These are phyloP conservation scores for Bubo scandiacus DNA, from an alignment of 2,113 vertebrate species.

Conservation along the genomic window DNA sequence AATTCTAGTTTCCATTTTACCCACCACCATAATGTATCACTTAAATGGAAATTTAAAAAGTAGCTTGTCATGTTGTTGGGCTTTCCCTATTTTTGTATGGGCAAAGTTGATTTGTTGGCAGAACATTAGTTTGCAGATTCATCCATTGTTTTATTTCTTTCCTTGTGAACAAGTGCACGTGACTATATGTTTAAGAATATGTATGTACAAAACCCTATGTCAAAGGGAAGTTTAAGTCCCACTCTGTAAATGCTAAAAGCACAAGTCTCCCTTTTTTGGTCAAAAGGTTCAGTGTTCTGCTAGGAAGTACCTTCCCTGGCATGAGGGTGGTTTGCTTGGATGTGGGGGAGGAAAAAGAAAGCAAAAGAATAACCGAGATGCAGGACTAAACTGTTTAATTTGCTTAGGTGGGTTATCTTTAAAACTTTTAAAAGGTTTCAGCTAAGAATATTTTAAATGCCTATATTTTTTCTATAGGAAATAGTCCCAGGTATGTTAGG, in stretches of 20 bases:
- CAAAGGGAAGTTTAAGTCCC: neutral
- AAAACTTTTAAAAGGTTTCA: neutral
- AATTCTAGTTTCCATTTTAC: neutral
- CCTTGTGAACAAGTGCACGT: neutral
- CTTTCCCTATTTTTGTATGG: neutral
- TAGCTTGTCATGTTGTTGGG: neutral
- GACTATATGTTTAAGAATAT: neutral
- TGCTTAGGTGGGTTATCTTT: neutral
- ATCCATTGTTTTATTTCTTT: neutral
- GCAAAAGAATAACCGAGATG: neutral
- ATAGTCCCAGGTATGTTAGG: neutral
- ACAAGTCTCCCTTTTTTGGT: neutral
- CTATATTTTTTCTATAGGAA: neutral
- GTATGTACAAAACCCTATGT: neutral
- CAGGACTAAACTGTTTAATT: neutral
- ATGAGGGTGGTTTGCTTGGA: neutral
- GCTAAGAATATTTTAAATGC: neutral
- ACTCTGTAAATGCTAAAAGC: neutral
- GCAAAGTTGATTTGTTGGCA: neutral
- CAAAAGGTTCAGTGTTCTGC: neutral
- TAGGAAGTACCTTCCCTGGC: neutral
- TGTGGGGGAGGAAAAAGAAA: neutral
- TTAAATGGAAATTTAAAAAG: neutral
- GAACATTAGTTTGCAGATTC: neutral
- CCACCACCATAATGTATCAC: neutral